Evolutionary conservation across 2,888 invertebrate species (phyloP), one percentile per base, ranked within the genome.

Genomic region (Athalia cordata): DNA sequence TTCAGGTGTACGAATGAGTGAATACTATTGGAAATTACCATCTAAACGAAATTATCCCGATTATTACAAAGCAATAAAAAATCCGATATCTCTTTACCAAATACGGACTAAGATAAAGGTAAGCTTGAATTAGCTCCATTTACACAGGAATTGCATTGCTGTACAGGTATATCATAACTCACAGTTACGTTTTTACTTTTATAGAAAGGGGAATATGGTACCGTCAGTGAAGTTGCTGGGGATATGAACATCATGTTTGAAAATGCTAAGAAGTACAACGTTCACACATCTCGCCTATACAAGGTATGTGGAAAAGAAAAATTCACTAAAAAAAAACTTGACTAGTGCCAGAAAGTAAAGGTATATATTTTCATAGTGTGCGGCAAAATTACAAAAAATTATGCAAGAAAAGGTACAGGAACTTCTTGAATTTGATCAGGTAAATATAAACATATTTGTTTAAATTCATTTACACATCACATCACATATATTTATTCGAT

Each of bases 161-260:
- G 29, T 29, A 29, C 29, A 29, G 29, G 29, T 29, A 2, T 29
- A 29, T 29, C 2, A 29, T 29, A 29, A 29, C 29, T 29, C 29
- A 29, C 29, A 29, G 3, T 55, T 11, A 55, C 9, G 0, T 7
- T 80, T 65, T 64, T 65, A 78, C 79, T 80, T 79, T 86, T 89
- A 6, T 82, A 92, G 85, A 94, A 94, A 82, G 96, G 96, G 45
- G 94, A 93, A 83, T 98, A 97, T 88, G 95, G 95, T 0, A 96
- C 95, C 9, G 92, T 98, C 0, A 95, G 95, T 49, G 97, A 98
- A 89, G 94, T 99, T 62, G 97, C 98, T 0, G 95, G 95, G 0
- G 99, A 99, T 88, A 93, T 99, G 92, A 98, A 97, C 87, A 94
- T 98, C 70, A 97, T 99, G 95, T 97, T 99, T 90, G 97, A 98